Conservation (phyloP, 2,113 vertebrate genomes). For the Platanista minor region DNA sequence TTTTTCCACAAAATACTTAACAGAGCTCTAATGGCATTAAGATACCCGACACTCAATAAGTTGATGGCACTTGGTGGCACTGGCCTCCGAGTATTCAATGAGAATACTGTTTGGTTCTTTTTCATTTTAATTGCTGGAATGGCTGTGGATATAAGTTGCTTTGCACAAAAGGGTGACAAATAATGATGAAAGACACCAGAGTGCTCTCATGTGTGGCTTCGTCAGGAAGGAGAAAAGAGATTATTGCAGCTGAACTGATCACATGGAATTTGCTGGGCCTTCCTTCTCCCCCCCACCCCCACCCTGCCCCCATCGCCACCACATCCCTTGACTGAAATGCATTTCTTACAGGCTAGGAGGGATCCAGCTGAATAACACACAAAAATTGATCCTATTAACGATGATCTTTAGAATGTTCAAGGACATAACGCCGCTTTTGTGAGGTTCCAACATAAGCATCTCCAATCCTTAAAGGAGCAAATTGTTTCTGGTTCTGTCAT, state of each 20-base stretch:
- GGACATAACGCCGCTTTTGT: conserved; percentile 83
- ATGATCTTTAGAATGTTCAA: conserved; percentile 87
- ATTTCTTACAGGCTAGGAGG: conserved; percentile 73
- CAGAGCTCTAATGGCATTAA: conserved; percentile 80
- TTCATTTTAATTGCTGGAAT: conserved; percentile 87
- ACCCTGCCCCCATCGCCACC: conserved; percentile 59
- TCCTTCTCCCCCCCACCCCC: conserved; percentile 49
- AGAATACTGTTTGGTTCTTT: conserved; percentile 83
- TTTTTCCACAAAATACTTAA: conserved; percentile 71
- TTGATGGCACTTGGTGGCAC: conserved; percentile 80
- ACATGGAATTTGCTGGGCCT: conserved; percentile 83
- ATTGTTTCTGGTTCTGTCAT: conserved; percentile 78
- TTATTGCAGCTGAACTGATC: conserved; percentile 89
- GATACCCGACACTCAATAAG: conserved; percentile 77
- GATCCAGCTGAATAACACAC: conserved; percentile 72
- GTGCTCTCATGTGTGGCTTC: conserved; percentile 88
- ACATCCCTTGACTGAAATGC: conserved; percentile 69
- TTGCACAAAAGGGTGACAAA: conserved; percentile 86
- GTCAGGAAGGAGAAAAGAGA: conserved; percentile 87
- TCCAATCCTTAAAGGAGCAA: conserved; percentile 79
- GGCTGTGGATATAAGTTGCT: conserved; percentile 88
- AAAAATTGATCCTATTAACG: conserved; percentile 83
- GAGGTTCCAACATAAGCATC: conserved; percentile 80
- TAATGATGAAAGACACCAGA: conserved; percentile 89
- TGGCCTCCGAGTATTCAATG: conserved; percentile 79